Evolutionary conservation across 2,113 vertebrate genomes (phyloP).

Genomic region (Andinoacara biseriatus): DNA sequence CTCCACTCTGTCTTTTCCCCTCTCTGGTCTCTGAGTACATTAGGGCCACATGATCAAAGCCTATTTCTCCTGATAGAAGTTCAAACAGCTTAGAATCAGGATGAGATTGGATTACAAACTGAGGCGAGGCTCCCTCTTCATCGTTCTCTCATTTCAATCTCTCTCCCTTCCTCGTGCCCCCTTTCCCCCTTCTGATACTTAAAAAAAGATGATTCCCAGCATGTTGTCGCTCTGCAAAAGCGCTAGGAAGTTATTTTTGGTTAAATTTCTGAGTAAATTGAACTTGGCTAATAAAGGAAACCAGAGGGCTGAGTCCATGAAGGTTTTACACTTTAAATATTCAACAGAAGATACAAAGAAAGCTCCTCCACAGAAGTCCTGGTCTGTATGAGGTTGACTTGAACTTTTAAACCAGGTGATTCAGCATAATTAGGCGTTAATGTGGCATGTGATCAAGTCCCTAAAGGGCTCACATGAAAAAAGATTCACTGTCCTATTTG

Average conservation of each 20-base stretch:
- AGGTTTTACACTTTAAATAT: conserved; percentile 42
- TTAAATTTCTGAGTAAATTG: conserved; percentile 44
- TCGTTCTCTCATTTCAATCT: conserved; percentile 37
- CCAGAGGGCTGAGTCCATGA: background rate
- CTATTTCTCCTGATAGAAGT: conserved; percentile 76
- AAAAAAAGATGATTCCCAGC: conserved; percentile 58
- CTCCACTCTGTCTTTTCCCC: conserved; percentile 24
- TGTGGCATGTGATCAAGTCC: background rate
- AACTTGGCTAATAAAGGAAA: background rate
- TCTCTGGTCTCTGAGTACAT: conserved; percentile 69
- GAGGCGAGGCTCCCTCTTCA: conserved; percentile 54
- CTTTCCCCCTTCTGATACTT: conserved; percentile 30
- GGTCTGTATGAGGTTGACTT: conserved; percentile 6
- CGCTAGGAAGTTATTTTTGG: conserved; percentile 67
- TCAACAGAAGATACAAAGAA: conserved; percentile 27
- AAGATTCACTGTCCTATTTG: background rate
- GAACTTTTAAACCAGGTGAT: conserved; percentile 31
- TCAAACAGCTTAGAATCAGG: conserved; percentile 81
- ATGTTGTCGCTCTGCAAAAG: conserved; percentile 44
- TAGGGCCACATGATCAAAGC: conserved; percentile 80
- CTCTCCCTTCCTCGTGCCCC: background rate
- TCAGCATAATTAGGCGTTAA: background rate
- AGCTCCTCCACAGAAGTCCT: background rate
- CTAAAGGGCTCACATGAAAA: background rate
- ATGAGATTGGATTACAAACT: conserved; percentile 77